Base-by-base conservation (phyloP, 2,888 invertebrate species). In the Perithous albicinctus region DNA sequence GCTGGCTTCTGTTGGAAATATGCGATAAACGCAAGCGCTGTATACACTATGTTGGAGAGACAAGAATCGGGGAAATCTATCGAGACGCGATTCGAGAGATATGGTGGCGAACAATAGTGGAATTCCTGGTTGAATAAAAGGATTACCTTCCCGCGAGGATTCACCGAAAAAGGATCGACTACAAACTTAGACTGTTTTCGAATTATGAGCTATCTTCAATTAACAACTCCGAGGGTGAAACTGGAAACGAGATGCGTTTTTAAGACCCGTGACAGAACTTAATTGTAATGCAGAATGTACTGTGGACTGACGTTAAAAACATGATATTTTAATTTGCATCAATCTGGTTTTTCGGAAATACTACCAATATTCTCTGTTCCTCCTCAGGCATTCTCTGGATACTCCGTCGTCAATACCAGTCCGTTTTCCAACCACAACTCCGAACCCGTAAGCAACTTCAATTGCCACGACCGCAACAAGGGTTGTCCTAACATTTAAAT, bases 401-500 rank as follows among this genome's bases (percentile, higher is more conserved):
- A 20, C 38, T 18, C 20, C 61, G 20, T 8, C 8, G 35, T 38
- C 15, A 6, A 18, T 29, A 18, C 61, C 18, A 20, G n/a, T 38
- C 20, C 38, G 61, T 35, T 61, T 10, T n/a, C 7, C 38, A 15
- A 5, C 15, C n/a, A 12, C 5, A 56, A 59, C 32, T 23, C 48
- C 61, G 12, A 10, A 32, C 48, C 46, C 20, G 15, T n/a, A 29
- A 73, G 87, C 85, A 84, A 88, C 85, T 89, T 89, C 87, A 88
- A 88, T 89, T 86, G 83, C 85, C 79, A 61, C 48, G 83, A 54
- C 81, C 80, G 70, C 78, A 80, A 78, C 76, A 85, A 84, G 85
- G 79, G 67, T 82, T 84, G 82, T 86, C 72, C 86, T 87, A 88
- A 86, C 90, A 91, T 91, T 91, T 90, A 91, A 91, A 91, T 91